These are phyloP conservation scores for Spatulosminthurus flaviceps DNA, from an alignment of 2,888 invertebrate genomes.

Conservation along the genomic window DNA sequence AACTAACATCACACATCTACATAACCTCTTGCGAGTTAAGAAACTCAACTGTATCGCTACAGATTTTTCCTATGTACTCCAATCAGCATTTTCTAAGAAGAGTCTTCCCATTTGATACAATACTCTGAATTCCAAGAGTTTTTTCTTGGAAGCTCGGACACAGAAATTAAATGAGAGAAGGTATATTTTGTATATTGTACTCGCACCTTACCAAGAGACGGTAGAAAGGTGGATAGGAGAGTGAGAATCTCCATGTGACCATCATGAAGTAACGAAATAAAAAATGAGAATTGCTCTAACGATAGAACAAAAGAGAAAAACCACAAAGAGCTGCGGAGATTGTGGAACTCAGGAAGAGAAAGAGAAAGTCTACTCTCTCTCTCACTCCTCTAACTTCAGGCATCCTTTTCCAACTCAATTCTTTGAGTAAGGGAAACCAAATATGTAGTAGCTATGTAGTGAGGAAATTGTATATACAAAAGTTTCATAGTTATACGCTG, in stretches of 20 bases:
- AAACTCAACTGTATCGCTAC: no score
- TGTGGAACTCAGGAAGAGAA: neutral
- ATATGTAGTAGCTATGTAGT: neutral
- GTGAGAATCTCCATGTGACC: slow-evolving; percentile 4
- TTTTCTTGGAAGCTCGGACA: no score
- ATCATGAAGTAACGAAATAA: neutral
- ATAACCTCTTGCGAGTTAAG: neutral
- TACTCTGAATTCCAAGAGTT: no score
- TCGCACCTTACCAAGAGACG: no score
- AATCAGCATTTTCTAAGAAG: no score
- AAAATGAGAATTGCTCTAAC: slow-evolving; percentile 12
- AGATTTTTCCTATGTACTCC: no score
- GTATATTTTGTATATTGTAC: no score
- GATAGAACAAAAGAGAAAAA: slow-evolving; percentile 3
- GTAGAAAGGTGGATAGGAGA: no score
- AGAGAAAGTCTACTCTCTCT: neutral
- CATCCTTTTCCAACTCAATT: slow-evolving; percentile 4
- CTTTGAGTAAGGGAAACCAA: neutral
- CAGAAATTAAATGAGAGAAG: no score
- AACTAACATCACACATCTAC: neutral
- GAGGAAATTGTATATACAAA: neutral
- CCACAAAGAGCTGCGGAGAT: slow-evolving; percentile 8
- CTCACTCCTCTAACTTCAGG: neutral
- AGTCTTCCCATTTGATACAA: no score
- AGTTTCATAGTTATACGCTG: neutral